Conservation (phyloP, 2,797 vertebrate genomes). For the Channa striata region DNA sequence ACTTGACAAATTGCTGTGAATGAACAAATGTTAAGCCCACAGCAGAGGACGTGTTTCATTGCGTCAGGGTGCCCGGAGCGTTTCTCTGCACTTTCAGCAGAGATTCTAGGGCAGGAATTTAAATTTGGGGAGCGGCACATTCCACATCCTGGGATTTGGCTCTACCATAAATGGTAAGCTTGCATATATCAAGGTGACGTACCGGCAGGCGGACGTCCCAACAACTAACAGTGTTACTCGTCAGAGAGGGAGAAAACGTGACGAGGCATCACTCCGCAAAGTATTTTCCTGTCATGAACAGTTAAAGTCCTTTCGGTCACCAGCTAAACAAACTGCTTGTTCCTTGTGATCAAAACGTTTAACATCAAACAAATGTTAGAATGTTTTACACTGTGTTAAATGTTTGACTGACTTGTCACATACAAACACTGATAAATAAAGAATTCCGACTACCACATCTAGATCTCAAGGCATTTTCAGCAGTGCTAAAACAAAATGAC, state of each 20-base stretch:
- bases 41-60: conserved; percentile 61
- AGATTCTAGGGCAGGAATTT: conserved; percentile 76
- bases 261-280: conserved; percentile 54
- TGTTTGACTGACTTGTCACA: no score
- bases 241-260: conserved; percentile 12
- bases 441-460: no score
- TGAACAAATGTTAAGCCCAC: no score
- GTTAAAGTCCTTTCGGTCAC: no score
- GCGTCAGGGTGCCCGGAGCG: conserved; percentile 14
- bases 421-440: no score
- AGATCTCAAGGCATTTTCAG: no score
- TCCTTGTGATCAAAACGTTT: background rate
- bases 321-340: no score
- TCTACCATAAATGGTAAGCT: conserved; percentile 89
- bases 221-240: conserved; percentile 70
- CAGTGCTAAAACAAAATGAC: no score
- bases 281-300: background rate
- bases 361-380: background rate
- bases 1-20: conserved; percentile 13
- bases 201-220: conserved; percentile 68
- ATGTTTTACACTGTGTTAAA: no score
- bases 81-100: conserved; percentile 49
- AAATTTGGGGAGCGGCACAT: conserved; percentile 84
- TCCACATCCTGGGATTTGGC: conserved; percentile 86
- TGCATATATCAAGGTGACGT: conserved; percentile 81